Base-by-base conservation (phyloP, 1,140 invertebrate genomes). In the Bombus superbus region DNA sequence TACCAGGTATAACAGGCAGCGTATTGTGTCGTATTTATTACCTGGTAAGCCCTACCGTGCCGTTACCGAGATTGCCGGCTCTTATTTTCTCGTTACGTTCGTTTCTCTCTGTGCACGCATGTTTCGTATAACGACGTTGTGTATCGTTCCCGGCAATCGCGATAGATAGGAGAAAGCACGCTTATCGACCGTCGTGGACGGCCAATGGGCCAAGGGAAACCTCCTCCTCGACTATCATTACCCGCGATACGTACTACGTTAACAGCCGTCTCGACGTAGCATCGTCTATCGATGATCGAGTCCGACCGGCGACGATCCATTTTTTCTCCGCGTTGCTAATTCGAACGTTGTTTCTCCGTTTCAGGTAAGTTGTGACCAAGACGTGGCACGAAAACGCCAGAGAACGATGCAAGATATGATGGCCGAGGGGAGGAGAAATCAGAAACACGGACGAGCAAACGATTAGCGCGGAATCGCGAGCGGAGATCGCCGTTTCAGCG, bases 401-500 rank as follows among this genome's bases (percentile, higher is more conserved):
- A 53, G 22, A 75, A 15, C 32, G 44, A n/a, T 9, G 25, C 47
- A 82, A 83, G 76, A 75, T 74, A 79, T 78, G 47, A 86, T 72
- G 84, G 35, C 76, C 25, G n/a, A 42, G 68, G 35, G 3, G 42
- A 87, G 74, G 88, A 71, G 88, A 91, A 93, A 90, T 92, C 79
- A 86, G 75, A 72, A 87, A 32, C 62, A 66, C 64, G 91, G 91
- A 92, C 86, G 86, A 76, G 42, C 89, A 87, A 88, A 85, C 91
- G 92, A 93, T 94, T 93, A 93, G 91, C 92, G 86, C 86, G 90
- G 71, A 91, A 92, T 93, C 90, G 89, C 82, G 71, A 71, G 83
- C 86, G 86, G 78, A 83, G 86, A 92, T 92, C 92, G 87, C 81
- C 75, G 80, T 92, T 40, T 53, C 69, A 38, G 83, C 84, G 57